phyloP scores from a whole-genome alignment of 2,113 vertebrate genomes.

The Fregetta grallaria region DNA sequence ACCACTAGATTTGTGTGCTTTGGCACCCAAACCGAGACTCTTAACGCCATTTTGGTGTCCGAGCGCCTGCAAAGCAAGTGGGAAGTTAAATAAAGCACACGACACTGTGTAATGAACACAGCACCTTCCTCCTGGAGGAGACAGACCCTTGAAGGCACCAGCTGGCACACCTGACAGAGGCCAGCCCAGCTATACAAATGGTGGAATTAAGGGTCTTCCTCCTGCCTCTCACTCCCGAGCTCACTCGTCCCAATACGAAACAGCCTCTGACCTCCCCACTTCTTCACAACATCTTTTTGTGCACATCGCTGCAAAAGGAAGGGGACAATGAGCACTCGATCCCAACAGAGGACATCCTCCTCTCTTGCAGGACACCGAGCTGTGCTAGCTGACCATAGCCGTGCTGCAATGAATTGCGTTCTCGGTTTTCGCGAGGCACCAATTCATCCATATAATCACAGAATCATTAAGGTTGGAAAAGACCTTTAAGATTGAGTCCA shows the following conservation, averaged over 20 bases:
- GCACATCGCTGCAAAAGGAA: background rate
- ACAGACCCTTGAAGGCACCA: background rate
- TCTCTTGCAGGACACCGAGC: rapidly evolving
- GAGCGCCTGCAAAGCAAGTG: rapidly evolving
- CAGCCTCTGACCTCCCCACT: no score
- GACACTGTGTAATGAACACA: background rate
- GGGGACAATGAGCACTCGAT: rapidly evolving
- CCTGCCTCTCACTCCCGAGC: background rate
- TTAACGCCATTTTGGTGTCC: rapidly evolving
- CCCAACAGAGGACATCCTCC: background rate
- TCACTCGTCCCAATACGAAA: background rate
- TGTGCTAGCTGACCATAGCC: rapidly evolving
- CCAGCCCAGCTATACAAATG: background rate
- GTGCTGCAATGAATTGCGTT: rapidly evolving
- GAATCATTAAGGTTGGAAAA: no score
- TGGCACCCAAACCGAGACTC: background rate
- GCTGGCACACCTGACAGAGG: background rate
- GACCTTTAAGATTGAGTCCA: no score
- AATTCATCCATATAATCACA: background rate
- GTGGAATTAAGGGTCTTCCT: background rate
- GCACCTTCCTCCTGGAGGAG: background rate
- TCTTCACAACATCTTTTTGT: background rate
- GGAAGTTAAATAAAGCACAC: background rate
- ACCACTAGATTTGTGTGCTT: background rate
- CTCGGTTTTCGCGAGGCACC: rapidly evolving